Base-by-base conservation (phyloP, 2,797 vertebrate species). In the Bucorvus abyssinicus region DNA sequence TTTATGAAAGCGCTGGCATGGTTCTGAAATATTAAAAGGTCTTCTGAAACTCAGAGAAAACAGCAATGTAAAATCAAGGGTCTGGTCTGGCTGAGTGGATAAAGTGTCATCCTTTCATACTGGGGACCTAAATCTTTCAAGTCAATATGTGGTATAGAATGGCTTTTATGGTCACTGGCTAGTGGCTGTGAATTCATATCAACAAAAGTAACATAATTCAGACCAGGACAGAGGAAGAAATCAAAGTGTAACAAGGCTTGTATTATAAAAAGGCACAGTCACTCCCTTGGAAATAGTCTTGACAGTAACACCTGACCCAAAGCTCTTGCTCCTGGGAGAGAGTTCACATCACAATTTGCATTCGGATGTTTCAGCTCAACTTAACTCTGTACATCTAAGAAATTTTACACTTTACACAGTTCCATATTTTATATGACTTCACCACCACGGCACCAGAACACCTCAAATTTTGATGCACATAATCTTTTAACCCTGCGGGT, bases 21-120 rank as follows among this genome's bases (percentile, higher is more conserved):
- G 52, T 76, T 96, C 94, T 96, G 95, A 97, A 96, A 96, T 97
- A 97, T 95, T 96, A 96, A 97, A 96, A 96, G 92, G 79, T 93
- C 91, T 96, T 96, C 95, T 95, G 93, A 96, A 96, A 93, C 94
- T 96, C 79, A 64, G 84, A 90, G 83, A 96, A 96, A 96, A 96
- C 90, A 96, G 94, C 84, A 92, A 94, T 76, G 93, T 92, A 91
- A 97, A 97, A 97, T 97, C 93, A 96, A 95, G 93, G 84, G 70
- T 89, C 84, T 90, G 71, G 93, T 96, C 95, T 94, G 87, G 79
- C 94, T 96, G 96, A 97, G 96, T 94, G 94, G 82, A 93, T 94
- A 95, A 97, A 96, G 86, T 93, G 85, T 59, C 91, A 95, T 92
- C 84, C 88, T 95, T 95, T 96, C 77, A 94, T 97, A 95, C 81